Conservation (phyloP, 2,888 invertebrate species). For the Melanotus villosus region DNA sequence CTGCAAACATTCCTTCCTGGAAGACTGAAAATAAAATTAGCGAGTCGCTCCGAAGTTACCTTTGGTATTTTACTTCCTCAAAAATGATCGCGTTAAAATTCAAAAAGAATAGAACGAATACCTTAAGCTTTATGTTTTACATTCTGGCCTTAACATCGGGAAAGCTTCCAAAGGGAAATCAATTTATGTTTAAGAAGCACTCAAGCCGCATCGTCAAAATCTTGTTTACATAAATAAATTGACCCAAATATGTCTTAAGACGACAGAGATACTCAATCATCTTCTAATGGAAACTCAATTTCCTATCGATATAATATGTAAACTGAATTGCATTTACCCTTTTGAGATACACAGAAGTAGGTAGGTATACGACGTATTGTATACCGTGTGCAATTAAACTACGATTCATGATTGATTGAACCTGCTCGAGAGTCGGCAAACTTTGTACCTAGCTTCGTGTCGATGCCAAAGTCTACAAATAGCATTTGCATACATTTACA, state of each 20-base stretch:
- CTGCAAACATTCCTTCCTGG: too few relatives aligned
- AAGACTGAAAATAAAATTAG: too few relatives aligned
- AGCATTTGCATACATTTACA: too few relatives aligned
- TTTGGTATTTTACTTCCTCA: too few relatives aligned
- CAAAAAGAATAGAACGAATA: not conserved
- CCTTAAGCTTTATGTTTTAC: not conserved
- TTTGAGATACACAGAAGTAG: not conserved
- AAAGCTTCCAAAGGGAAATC: conserved; percentile 19
- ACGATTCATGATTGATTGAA: not conserved
- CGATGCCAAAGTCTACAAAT: too few relatives aligned
- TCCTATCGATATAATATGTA: conserved; percentile 29
- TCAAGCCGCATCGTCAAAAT: conserved; percentile 31
- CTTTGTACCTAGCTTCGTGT: too few relatives aligned
- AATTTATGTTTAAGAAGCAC: conserved; percentile 36
- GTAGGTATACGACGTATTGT: not conserved
- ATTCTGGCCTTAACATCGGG: not conserved
- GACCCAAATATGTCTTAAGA: conserved; percentile 37
- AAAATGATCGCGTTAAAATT: too few relatives aligned
- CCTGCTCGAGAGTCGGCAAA: too few relatives aligned
- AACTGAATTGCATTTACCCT: conserved; percentile 17
- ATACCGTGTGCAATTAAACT: not conserved
- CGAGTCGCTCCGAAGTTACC: not conserved
- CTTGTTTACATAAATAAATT: conserved; percentile 39
- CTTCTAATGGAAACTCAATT: conserved; percentile 33
- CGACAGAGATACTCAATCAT: conserved; percentile 34